A percentile compares a stretch with the other conserved stretches of the same genome.
Conservation (phyloP, 2,797 vertebrate genomes). For the Macropodus opercularis region DNA sequence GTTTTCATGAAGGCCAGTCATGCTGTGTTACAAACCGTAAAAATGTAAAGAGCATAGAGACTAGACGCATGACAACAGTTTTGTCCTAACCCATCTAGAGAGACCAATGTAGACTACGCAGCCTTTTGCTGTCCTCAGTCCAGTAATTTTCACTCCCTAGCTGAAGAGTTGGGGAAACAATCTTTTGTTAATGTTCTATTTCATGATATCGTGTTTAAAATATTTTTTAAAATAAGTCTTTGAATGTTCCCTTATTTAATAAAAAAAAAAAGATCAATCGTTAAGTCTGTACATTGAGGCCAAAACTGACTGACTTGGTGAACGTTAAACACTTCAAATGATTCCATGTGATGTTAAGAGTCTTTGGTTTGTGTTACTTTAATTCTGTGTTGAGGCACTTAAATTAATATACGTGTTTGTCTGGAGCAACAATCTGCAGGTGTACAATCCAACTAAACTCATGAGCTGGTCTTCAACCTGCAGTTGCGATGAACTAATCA, state of each 20-base stretch:
- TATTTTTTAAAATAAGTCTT: conserved; percentile 48
- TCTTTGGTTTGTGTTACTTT: conserved; percentile 45
- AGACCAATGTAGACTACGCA: conserved; percentile 42
- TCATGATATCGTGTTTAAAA: conserved; percentile 55
- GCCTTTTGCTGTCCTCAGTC: conserved; percentile 42
- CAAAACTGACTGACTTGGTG: conserved; percentile 58
- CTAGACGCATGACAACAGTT: conserved; percentile 24
- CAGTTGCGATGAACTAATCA: conserved; percentile 27
- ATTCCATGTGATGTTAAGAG: conserved; percentile 62
- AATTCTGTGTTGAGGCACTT: conserved; percentile 52
- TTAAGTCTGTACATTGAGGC: conserved; percentile 47
- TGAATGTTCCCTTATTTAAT: conserved; percentile 74
- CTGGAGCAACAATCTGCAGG: conserved; percentile 38
- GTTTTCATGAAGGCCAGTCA: conserved; percentile 36
- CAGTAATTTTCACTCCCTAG: conserved; percentile 55
- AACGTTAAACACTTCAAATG: conserved; percentile 61
- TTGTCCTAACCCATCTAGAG: conserved; percentile 19
- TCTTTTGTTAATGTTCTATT: conserved; percentile 51
- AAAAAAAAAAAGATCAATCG: conserved; percentile 46
- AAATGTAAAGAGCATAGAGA: conserved; percentile 18
- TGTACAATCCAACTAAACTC: conserved; percentile 42
- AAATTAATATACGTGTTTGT: conserved; percentile 37
- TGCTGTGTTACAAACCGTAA: conserved; percentile 1
- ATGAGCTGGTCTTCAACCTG: conserved; percentile 31
- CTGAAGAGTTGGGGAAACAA: conserved; percentile 53